phyloP scores from a whole-genome alignment of 2,797 vertebrate genomes.

The Sebastolobus altivelis region DNA sequence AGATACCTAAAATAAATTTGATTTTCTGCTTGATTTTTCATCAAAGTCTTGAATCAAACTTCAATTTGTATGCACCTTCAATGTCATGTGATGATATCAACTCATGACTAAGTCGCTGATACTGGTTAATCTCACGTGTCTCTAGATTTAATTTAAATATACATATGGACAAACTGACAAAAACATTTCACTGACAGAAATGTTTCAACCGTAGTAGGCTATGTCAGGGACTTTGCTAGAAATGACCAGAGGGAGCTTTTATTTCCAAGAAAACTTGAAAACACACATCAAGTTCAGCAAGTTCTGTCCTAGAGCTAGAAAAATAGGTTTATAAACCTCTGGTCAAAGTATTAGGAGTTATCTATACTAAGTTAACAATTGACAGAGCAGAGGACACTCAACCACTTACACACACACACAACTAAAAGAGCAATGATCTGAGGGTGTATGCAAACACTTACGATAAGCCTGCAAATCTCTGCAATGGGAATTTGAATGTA shows the following conservation, averaged over 20 bases:
- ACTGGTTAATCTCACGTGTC: background rate
- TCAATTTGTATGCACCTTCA: background rate
- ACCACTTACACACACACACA: slow-evolving; percentile 12
- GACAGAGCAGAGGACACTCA: slow-evolving; percentile 65
- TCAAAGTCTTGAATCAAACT: background rate
- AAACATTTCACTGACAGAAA: background rate
- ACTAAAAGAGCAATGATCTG: slow-evolving; percentile 60
- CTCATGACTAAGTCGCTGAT: background rate
- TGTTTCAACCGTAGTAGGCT: background rate
- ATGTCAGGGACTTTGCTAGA: background rate
- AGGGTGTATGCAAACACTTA: slow-evolving; percentile 54
- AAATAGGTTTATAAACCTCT: slow-evolving; percentile 46
- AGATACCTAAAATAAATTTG: background rate
- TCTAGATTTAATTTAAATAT: background rate
- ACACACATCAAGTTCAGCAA: slow-evolving; percentile 48
- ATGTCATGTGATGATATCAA: background rate
- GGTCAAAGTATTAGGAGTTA: slow-evolving; percentile 80
- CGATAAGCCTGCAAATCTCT: slow-evolving; percentile 60
- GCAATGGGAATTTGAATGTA: slow-evolving; percentile 13
- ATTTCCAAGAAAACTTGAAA: slow-evolving; percentile 15
- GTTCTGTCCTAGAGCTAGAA: slow-evolving; percentile 41
- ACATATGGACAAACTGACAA: background rate
- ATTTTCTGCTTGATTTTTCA: background rate
- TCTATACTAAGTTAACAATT: slow-evolving; percentile 75
- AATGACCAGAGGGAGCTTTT: slow-evolving; percentile 6